Conservation (phyloP, 2,113 vertebrate species). For the Rutilus rutilus region DNA sequence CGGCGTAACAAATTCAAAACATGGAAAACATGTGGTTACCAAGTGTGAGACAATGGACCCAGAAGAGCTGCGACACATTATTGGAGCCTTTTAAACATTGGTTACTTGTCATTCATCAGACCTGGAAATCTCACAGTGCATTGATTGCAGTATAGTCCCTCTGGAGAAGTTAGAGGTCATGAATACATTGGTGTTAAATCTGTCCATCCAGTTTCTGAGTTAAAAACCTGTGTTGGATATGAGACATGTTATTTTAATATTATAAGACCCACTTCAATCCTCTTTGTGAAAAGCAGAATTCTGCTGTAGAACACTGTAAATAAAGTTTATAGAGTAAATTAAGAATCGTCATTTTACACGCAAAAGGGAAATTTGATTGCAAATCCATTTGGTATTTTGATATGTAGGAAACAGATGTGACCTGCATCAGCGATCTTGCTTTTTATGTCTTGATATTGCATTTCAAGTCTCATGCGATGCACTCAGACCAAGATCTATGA, state of each 20-base stretch:
- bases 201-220: neutral
- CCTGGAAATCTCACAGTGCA: neutral
- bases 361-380: constrained; percentile 31
- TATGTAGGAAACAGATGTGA: constrained; percentile 50
- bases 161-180: neutral
- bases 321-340: neutral
- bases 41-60: constrained; percentile 9
- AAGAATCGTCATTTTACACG: constrained; percentile 27
- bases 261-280: neutral
- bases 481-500: neutral
- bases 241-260: neutral
- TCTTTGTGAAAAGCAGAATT: constrained; percentile 42
- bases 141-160: neutral
- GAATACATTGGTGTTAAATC: neutral
- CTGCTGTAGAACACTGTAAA: constrained; percentile 49
- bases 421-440: neutral
- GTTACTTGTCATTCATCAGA: neutral
- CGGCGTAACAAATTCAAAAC: neutral
- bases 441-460: constrained; percentile 18
- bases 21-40: neutral
- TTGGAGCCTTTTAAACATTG: neutral
- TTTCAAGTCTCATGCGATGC: neutral
- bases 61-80: constrained; percentile 18
- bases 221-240: constrained; percentile 5
- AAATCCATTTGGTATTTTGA: constrained; percentile 39